A percentile compares a stretch with the other conserved stretches of the same genome.
Evolutionary conservation across 2,113 vertebrate species (phyloP).

Genomic region (Ornithorhynchus anatinus): DNA sequence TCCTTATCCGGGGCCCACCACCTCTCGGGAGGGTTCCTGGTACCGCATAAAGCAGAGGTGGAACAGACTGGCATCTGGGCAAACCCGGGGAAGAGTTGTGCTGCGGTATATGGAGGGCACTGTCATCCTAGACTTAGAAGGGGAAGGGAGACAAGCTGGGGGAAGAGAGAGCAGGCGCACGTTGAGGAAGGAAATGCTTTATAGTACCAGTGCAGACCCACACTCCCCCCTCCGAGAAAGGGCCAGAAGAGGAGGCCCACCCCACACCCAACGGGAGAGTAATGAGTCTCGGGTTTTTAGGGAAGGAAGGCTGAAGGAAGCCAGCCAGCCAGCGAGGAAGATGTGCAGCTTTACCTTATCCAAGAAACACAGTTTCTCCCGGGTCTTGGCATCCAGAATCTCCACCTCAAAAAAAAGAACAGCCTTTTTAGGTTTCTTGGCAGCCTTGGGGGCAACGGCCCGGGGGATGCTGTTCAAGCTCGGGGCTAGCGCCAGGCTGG

Average conservation of each 20-base stretch:
- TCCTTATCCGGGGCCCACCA: neutral
- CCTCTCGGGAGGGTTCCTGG: neutral
- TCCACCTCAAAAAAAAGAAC: conserved; percentile 98
- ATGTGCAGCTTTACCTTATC: conserved; percentile 84
- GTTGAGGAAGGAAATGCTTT: neutral
- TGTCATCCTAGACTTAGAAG: too few relatives aligned
- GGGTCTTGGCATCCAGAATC: conserved; percentile 91
- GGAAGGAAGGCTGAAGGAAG: too few relatives aligned
- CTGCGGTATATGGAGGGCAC: too few relatives aligned
- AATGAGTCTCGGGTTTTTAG: neutral
- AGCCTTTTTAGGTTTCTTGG: conserved; percentile 86
- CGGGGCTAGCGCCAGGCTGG: conserved; percentile 56
- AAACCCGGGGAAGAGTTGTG: too few relatives aligned
- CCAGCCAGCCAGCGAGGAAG: neutral
- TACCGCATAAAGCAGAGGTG: neutral
- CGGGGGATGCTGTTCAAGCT: conserved; percentile 11
- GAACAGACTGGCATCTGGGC: too few relatives aligned
- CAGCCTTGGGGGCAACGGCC: conserved; percentile 67
- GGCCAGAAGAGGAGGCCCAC: too few relatives aligned
- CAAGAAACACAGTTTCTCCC: conserved; percentile 95
- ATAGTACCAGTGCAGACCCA: too few relatives aligned
- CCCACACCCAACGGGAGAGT: too few relatives aligned
- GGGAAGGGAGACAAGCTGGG: too few relatives aligned
- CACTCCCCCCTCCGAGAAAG: too few relatives aligned
- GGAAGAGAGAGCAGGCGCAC: neutral